phyloP scores from a whole-genome alignment of 2,888 invertebrate species.

The Drosophila diplacantha region DNA sequence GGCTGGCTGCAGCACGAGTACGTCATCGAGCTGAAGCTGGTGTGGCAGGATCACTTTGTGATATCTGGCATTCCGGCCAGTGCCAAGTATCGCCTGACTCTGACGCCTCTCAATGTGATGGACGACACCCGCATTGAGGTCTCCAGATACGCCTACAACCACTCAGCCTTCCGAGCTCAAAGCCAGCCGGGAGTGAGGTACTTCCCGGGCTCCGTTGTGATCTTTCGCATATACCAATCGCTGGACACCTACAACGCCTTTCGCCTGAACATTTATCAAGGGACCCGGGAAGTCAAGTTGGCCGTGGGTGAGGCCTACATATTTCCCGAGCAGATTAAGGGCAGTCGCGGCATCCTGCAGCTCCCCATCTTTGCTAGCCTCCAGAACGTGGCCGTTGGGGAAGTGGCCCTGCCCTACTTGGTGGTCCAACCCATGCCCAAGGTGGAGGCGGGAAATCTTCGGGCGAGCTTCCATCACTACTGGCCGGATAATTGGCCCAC shows the following conservation, averaged over 20 bases:
- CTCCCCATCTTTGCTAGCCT: conserved; percentile 85
- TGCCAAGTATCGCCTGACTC: conserved; percentile 29
- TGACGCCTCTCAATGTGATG: conserved; percentile 39
- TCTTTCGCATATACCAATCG: conserved; percentile 66
- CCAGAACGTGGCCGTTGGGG: conserved; percentile 89
- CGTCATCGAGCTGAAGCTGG: conserved; percentile 87
- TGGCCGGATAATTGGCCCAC: conserved; percentile 93
- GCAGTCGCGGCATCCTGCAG: conserved; percentile 85
- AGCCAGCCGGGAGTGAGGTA: conserved; percentile 58
- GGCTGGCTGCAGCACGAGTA: conserved; percentile 89
- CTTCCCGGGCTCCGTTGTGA: conserved; percentile 46
- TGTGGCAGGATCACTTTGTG: conserved; percentile 85
- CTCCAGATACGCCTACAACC: conserved; percentile 58
- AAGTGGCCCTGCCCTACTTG: conserved; percentile 82
- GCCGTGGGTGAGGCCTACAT: conserved; percentile 92
- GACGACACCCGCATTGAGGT: conserved; percentile 64
- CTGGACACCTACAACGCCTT: conserved; percentile 53
- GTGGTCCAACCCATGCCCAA: conserved; percentile 70
- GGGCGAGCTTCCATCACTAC: conserved; percentile 87
- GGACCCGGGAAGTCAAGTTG: conserved; percentile 19
- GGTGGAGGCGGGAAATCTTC: conserved; percentile 82
- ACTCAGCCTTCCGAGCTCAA: conserved; percentile 57
- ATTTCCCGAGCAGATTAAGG: conserved; percentile 85
- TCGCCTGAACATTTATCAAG: conserved; percentile 53
- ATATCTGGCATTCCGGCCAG: conserved; percentile 77